Evolutionary conservation across 2,113 vertebrate genomes (phyloP).

Genomic region (Dinomys branickii): DNA sequence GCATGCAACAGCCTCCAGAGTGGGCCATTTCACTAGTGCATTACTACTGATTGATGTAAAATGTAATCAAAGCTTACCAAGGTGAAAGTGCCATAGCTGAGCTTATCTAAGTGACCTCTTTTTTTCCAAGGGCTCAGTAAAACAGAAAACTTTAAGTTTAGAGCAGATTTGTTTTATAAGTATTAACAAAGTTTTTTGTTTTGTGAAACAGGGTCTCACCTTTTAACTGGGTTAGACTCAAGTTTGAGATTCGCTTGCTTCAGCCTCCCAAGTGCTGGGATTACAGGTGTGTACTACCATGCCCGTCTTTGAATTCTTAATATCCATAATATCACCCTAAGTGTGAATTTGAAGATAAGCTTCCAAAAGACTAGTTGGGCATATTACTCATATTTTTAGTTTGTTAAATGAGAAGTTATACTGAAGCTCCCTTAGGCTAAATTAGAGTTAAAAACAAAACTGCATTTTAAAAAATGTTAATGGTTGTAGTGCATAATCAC

Average conservation of each 20-base stretch:
- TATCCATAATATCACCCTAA: conserved; percentile 21
- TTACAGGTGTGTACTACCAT: not conserved
- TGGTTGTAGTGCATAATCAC: not conserved
- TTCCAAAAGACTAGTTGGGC: not conserved
- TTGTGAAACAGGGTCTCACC: not conserved
- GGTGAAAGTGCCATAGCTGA: not conserved
- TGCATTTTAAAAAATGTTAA: not conserved
- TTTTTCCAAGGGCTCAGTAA: not conserved
- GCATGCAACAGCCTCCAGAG: not conserved
- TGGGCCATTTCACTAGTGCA: not conserved
- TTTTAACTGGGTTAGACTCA: not conserved
- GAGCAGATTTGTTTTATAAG: conserved; percentile 11
- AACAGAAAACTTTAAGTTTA: not conserved
- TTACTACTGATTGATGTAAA: not conserved
- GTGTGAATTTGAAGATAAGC: not conserved
- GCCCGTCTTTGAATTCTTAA: not conserved
- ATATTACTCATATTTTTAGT: not conserved
- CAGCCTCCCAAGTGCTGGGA: not conserved
- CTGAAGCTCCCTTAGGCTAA: not conserved
- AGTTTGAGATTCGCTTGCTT: not conserved
- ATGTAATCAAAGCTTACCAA: conserved; percentile 10
- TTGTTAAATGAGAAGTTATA: not conserved
- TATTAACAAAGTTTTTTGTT: not conserved
- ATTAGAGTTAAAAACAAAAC: conserved; percentile 33
- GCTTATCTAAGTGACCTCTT: not conserved